Evolutionary conservation across 1,140 invertebrate genomes (phyloP), one percentile per base, ranked within the genome.

Genomic region (Micrasema minimum): DNA sequence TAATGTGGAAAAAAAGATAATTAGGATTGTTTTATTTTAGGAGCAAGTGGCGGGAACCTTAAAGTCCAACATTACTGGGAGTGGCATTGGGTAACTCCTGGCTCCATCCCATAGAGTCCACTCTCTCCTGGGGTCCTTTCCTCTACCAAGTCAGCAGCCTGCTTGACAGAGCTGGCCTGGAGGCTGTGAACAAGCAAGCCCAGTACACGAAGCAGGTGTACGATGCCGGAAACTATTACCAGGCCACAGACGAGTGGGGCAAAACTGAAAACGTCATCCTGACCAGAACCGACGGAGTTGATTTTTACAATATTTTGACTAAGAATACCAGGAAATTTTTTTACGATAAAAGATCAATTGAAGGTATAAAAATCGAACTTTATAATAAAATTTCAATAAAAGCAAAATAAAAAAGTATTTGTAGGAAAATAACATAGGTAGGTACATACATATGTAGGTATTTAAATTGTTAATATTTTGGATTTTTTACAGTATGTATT

Each of bases 31-130:
- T n/a, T n/a, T n/a, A n/a, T 66, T 53, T 51, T 76, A 93, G 89
- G 90, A 89, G 45, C 88, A 92, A 72, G 72, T 88, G 73, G 78
- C 77, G 0, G 89, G 87, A 0, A 85, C 83, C 51, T 88, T 96
- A 1, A 83, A 84, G 20, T 90, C 88, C 45, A 93, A 93, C 72
- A 86, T 96, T 43, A 86, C 86, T 72, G 93, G 93, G 93, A 1
- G 87, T 96, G 10, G 91, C 88, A 0, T 85, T 96, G 77, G 93
- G 93, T 2, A 93, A 96, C 80, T 89, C 93, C 0, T 96, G 93
- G 93, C 93, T 95, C 57, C 92, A 90, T 14, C 93, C 94, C 0
- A 87, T 95, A 46, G 92, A 95, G 77, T 90, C 90, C 14, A 90
- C 92, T 0, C 79, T 90, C 50, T 91, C 90, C 3, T 96, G 93